phyloP scores from a whole-genome alignment of 2,113 vertebrate species.

The Motacilla alba region DNA sequence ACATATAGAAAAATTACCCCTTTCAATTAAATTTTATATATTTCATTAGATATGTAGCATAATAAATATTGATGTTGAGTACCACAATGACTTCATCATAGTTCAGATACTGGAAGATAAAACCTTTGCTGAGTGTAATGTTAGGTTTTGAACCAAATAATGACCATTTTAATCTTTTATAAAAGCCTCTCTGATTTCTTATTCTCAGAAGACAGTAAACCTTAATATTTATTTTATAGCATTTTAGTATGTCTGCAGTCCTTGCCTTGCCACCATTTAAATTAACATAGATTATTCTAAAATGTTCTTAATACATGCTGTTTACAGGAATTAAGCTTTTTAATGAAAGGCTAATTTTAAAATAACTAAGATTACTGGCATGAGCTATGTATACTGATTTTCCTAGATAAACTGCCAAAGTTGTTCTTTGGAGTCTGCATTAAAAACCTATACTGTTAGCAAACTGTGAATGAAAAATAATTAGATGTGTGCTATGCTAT shows the following conservation, averaged over 20 bases:
- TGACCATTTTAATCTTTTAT: background rate
- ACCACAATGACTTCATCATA: background rate
- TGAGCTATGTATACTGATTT: background rate
- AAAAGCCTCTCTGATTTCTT: background rate
- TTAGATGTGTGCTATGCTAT: background rate
- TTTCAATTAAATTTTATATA: background rate
- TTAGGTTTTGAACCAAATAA: background rate
- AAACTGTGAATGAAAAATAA: background rate
- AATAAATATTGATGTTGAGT: background rate
- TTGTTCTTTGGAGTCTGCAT: background rate
- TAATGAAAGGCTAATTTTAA: background rate
- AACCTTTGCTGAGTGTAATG: background rate
- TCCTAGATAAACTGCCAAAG: background rate
- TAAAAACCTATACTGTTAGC: background rate
- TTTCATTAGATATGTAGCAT: background rate
- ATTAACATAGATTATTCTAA: background rate
- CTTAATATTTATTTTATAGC: background rate
- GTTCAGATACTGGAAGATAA: background rate
- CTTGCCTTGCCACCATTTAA: background rate
- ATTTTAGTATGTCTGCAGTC: background rate
- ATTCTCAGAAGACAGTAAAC: background rate
- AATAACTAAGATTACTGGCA: background rate
- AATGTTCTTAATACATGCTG: background rate
- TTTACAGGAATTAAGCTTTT: background rate
- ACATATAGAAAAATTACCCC: background rate